Percentiles rank a stretch among this genome's conserved stretches.
Evolutionary conservation across 1,140 invertebrate genomes (phyloP).

Genomic region (Drosophila bifasciata): DNA sequence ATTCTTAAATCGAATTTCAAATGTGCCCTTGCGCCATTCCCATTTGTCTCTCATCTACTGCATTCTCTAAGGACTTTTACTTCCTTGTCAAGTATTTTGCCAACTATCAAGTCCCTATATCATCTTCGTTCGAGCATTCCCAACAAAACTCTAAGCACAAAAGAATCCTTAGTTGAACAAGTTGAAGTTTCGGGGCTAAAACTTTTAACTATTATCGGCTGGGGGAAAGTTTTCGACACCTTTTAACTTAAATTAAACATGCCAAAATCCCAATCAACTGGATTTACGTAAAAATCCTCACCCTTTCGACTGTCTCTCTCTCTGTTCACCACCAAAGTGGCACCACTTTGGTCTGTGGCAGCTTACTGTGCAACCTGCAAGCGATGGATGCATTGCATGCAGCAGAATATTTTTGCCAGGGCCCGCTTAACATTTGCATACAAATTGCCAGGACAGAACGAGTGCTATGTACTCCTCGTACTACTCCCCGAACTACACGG

Average conservation of each 20-base stretch:
- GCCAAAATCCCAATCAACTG: constrained; percentile 63
- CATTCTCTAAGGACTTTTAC: neutral
- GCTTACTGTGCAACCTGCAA: constrained; percentile 1
- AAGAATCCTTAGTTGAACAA: constrained; percentile 21
- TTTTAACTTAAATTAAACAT: constrained; percentile 71
- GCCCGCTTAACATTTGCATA: constrained; percentile 70
- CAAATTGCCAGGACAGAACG: constrained; percentile 57
- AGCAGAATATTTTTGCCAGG: constrained; percentile 69
- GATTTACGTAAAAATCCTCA: constrained; percentile 50
- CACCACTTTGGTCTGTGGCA: neutral
- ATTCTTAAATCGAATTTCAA: too few species aligned
- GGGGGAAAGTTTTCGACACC: constrained; percentile 58
- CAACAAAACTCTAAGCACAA: constrained; percentile 12
- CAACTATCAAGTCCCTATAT: constrained; percentile 23
- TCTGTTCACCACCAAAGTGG: too few species aligned
- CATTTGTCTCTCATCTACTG: too few species aligned
- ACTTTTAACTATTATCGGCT: constrained; percentile 56
- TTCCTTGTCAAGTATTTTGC: constrained; percentile 11
- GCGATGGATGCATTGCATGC: constrained; percentile 53
- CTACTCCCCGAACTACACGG: constrained; percentile 12
- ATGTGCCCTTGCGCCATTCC: too few species aligned
- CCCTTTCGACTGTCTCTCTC: neutral
- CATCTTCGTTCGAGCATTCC: constrained; percentile 28
- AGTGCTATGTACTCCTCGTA: neutral
- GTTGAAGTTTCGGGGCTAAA: constrained; percentile 24